Evolutionary conservation across 2,797 vertebrate species (phyloP).

Genomic region (Pelobates cultripes): DNA sequence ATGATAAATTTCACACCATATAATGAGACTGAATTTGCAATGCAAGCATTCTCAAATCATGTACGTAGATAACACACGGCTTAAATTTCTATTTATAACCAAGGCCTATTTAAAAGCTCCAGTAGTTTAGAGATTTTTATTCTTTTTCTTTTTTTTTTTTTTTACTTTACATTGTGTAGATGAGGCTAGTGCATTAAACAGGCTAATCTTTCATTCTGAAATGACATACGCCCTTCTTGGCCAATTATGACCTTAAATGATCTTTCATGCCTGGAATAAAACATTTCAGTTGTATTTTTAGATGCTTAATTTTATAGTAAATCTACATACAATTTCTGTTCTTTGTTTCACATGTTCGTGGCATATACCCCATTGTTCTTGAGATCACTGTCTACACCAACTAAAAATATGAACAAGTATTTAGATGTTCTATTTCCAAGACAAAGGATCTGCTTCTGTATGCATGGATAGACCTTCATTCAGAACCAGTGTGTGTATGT

Average conservation of each 20-base stretch:
- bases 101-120: slow-evolving; percentile 15
- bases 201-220: slow-evolving; percentile 20
- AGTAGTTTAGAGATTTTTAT: not conserved
- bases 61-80: slow-evolving; percentile 38
- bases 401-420: slow-evolving; percentile 14
- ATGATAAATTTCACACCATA: slow-evolving; percentile 57
- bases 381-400: not conserved
- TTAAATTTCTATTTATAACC: slow-evolving; percentile 52
- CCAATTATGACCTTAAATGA: slow-evolving; percentile 30
- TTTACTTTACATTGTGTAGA: slow-evolving; percentile 24
- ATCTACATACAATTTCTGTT: slow-evolving; percentile 2
- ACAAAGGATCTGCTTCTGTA: slow-evolving; percentile 15
- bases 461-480: slow-evolving; percentile 14
- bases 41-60: slow-evolving; percentile 49
- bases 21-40: slow-evolving; percentile 54
- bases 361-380: not conserved
- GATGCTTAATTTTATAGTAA: not conserved
- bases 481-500: slow-evolving; percentile 14
- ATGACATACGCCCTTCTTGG: slow-evolving; percentile 6
- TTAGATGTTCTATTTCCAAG: slow-evolving; percentile 24
- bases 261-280: not conserved
- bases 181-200: slow-evolving; percentile 21
- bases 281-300: not conserved
- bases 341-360: not conserved
- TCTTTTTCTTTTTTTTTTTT: slow-evolving; percentile 19